These are phyloP conservation scores for Pectinophora gossypiella DNA, from an alignment of 1,140 invertebrate species.

Conservation along the genomic window DNA sequence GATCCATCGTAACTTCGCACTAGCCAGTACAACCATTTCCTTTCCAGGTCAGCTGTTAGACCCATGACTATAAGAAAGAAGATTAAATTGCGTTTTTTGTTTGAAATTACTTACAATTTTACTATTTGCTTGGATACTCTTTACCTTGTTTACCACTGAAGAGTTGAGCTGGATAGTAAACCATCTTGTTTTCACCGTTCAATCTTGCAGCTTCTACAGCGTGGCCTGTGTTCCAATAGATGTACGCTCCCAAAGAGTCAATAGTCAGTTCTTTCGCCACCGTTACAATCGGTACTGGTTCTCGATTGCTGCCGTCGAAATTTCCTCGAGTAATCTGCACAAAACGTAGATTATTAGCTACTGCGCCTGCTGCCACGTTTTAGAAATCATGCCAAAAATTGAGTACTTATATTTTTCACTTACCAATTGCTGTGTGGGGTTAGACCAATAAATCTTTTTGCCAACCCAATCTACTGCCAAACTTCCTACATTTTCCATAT, in stretches of 20 bases:
- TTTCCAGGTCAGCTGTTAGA: slow-evolving; percentile 85
- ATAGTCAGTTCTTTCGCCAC: slow-evolving; percentile 87
- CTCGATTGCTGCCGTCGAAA: slow-evolving; percentile 73
- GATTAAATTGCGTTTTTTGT: background rate
- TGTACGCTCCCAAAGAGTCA: slow-evolving; percentile 86
- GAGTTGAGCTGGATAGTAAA: slow-evolving; percentile 83
- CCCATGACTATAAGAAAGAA: slow-evolving; percentile 81
- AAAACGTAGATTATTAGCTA: slow-evolving; percentile 2
- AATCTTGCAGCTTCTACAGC: slow-evolving; percentile 86
- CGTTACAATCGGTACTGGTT: slow-evolving; percentile 86
- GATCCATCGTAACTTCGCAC: slow-evolving; percentile 85
- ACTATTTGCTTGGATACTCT: slow-evolving; percentile 32
- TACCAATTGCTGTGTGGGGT: slow-evolving; percentile 87
- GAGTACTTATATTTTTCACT: slow-evolving; percentile 29
- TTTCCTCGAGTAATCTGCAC: slow-evolving; percentile 58
- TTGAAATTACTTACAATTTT: background rate
- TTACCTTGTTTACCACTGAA: slow-evolving; percentile 87
- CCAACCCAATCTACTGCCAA: slow-evolving; percentile 93
- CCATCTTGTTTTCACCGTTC: slow-evolving; percentile 85
- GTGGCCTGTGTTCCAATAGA: slow-evolving; percentile 93
- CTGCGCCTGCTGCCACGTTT: too few relatives aligned
- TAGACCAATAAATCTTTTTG: slow-evolving; percentile 92
- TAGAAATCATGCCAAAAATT: background rate
- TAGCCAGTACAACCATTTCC: slow-evolving; percentile 86
- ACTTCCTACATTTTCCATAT: slow-evolving; percentile 83